Percentiles rank a stretch among this genome's conserved stretches.
Conservation (phyloP, 37 sponge, comb jelly and placozoan species). For the Cliona cf. orientalis region DNA sequence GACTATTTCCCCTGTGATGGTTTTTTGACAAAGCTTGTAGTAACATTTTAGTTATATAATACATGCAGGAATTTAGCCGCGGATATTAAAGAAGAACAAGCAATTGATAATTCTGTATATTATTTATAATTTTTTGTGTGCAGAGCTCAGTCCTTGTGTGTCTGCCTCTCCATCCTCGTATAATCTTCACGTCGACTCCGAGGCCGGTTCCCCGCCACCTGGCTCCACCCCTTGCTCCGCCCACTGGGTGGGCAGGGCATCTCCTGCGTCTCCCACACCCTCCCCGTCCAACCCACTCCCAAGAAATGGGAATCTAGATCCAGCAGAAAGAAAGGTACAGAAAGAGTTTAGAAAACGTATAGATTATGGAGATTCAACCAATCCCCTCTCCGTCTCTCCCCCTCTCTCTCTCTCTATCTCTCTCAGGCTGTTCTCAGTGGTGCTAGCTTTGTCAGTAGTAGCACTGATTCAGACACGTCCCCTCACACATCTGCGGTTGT, state of each 20-base stretch:
- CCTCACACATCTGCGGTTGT: conserved; percentile 70
- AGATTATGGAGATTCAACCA: neutral
- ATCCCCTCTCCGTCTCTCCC: neutral
- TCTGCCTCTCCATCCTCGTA: conserved; percentile 20
- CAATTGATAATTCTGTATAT: no score
- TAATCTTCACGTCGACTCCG: conserved; percentile 23
- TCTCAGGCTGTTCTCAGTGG: conserved; percentile 8
- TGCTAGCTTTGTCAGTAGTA: conserved; percentile 47
- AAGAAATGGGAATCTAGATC: neutral
- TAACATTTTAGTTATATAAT: no score
- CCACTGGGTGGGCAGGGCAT: neutral
- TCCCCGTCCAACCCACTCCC: neutral
- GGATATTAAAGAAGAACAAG: no score
- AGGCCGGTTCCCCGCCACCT: conserved; percentile 9
- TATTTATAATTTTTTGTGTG: no score
- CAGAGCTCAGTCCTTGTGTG: conserved; percentile 9
- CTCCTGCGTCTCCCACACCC: conserved; percentile 2
- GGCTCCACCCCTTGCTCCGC: conserved; percentile 7
- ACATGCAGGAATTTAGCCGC: no score
- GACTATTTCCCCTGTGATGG: no score
- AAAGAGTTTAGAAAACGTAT: no score
- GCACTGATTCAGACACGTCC: conserved; percentile 65
- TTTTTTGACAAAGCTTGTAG: no score
- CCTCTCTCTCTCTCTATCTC: neutral
- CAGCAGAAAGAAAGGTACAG: conserved; percentile 6